Evolutionary conservation across 2,888 invertebrate species (phyloP), one percentile per base, ranked within the genome.

Genomic region (Ichneumon xanthorius): DNA sequence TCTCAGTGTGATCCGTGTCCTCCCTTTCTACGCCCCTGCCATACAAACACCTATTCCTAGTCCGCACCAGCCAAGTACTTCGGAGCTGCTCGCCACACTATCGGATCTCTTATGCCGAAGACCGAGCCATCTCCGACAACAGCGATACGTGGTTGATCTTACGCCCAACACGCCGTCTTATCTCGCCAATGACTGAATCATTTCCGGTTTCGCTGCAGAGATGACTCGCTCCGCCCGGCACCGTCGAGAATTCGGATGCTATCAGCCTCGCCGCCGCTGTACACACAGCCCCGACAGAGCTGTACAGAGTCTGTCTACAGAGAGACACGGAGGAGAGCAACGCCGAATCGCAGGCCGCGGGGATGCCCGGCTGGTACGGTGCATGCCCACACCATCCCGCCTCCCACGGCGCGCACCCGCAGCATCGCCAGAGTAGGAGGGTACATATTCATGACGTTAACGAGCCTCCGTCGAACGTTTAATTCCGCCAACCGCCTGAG

Each of bases 401-500:
- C 58, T 26, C 65, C 70, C 61, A 50, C 22, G 45, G 19, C 33
- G n/a, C 61, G 2, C 71, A 58, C 68, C 40, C 53, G 48, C 53
- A 37, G 55, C 78, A 77, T 71, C 75, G 67, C 88, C 90, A 90
- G 91, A 92, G 92, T 91, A 92, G 92, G 92, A 93, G 94, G 93
- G 94, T 94, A 94, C 94, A 94, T 93, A 94, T 94, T 94, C 94
- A 94, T 94, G 94, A 94, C 93, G 93, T 94, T 94, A 94, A 94
- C 94, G 94, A 94, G 94, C 93, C 93, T 92, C 92, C 92, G 93
- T 91, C 92, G 93, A 93, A 93, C 94, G 94, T 94, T 94, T 94
- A 94, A 94, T 94, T 94, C 94, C 94, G 93, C 93, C 93, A 94
- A 93, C 92, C 92, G 93, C 90, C 91, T 89, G 91, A 93, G 93